A percentile compares a stretch with the other conserved stretches of the same genome.
phyloP scores from a whole-genome alignment of 1,140 invertebrate species.

The Panulirus ornatus region DNA sequence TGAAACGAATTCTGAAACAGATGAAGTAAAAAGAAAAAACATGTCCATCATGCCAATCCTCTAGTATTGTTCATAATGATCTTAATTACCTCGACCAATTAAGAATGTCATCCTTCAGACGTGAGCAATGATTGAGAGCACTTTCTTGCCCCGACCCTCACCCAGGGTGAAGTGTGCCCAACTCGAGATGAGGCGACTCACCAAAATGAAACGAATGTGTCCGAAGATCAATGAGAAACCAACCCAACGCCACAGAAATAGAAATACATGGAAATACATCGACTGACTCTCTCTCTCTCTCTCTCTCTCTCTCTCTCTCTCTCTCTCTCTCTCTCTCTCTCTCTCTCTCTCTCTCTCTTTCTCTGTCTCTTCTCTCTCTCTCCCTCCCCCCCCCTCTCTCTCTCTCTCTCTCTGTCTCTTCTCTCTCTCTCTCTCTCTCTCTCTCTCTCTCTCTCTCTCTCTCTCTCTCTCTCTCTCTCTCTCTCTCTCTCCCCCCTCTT shows the following conservation, averaged over 20 bases:
- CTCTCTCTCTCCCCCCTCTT: not conserved
- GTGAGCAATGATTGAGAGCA: no score
- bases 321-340: not conserved
- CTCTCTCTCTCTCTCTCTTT: not conserved
- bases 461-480: not conserved
- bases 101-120: no score
- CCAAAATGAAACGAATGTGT: no score
- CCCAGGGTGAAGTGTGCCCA: no score
- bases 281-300: not conserved
- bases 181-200: no score
- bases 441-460: not conserved
- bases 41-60: not conserved
- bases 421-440: not conserved
- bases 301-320: not conserved
- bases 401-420: not conserved
- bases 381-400: not conserved
- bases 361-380: not conserved
- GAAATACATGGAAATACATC: not conserved
- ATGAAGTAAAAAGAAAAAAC: not conserved
- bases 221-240: not conserved
- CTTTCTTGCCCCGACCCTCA: no score
- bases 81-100: not conserved
- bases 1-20: not conserved
- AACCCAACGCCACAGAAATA: not conserved
- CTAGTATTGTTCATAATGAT: not conserved